Evolutionary conservation across 2,797 vertebrate species (phyloP).

Genomic region (Sciurus carolinensis): DNA sequence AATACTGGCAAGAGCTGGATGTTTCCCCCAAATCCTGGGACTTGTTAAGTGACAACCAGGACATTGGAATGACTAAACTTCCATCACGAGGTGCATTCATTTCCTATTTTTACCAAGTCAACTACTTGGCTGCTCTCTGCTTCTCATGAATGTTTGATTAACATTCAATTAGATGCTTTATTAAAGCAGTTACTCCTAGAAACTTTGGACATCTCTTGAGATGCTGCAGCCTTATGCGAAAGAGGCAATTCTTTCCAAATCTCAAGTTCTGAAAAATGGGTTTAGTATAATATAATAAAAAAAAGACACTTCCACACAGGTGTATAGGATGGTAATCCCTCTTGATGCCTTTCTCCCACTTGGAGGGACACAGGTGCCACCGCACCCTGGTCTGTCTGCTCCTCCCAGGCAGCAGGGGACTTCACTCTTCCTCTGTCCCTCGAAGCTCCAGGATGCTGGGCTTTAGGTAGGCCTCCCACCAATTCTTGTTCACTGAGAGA

Average conservation of each 20-base stretch:
- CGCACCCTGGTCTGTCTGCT: not conserved
- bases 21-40: not conserved
- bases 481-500: not conserved
- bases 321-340: not conserved
- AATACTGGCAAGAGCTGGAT: not conserved
- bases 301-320: not conserved
- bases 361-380: not conserved
- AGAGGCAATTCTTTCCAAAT: conserved; percentile 24
- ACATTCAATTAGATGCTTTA: conserved; percentile 28
- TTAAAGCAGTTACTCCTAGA: not conserved
- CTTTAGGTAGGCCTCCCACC: not conserved
- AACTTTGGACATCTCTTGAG: not conserved
- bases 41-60: conserved; percentile 7
- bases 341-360: not conserved
- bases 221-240: not conserved
- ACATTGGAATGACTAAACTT: not conserved
- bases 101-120: conserved; percentile 38
- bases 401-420: not conserved
- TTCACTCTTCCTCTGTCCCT: not conserved
- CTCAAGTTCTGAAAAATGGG: not conserved
- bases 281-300: not conserved
- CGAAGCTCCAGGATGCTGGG: not conserved
- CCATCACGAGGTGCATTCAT: not conserved
- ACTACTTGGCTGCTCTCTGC: not conserved
- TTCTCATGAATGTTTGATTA: conserved; percentile 41